Evolutionary conservation across 2,797 vertebrate genomes (phyloP).

Genomic region (Anguilla anguilla): DNA sequence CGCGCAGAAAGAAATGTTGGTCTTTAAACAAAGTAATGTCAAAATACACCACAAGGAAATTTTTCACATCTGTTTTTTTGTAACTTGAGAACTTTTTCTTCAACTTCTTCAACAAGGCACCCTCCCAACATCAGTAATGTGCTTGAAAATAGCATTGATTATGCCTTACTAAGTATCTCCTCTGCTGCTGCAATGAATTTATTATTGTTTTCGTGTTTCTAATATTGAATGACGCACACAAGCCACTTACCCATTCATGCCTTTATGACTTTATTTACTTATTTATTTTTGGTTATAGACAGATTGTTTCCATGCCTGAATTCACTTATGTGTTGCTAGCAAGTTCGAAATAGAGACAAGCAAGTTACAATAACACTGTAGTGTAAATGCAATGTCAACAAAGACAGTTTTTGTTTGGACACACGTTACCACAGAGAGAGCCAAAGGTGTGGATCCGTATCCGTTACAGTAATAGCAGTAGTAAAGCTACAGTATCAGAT

Average conservation of each 20-base stretch:
- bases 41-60: conserved; percentile 39
- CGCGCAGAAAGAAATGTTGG: conserved; percentile 64
- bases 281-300: not conserved
- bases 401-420: not conserved
- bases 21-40: conserved; percentile 53
- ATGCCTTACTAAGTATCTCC: not conserved
- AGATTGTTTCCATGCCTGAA: not conserved
- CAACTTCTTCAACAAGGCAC: conserved; percentile 51
- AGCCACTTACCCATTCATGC: not conserved
- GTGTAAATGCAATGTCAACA: not conserved
- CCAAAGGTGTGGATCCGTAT: not conserved
- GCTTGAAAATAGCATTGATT: conserved; percentile 31
- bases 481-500: not conserved
- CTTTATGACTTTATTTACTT: not conserved
- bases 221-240: not conserved
- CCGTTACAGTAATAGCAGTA: not conserved
- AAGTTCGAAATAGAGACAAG: not conserved
- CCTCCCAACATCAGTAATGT: conserved; percentile 57
- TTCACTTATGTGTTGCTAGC: not conserved
- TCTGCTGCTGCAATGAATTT: no score
- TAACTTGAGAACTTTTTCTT: conserved; percentile 38
- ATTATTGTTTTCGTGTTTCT: not conserved
- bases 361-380: not conserved
- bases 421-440: not conserved
- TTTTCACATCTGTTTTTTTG: conserved; percentile 54